Percentiles rank a stretch among this genome's conserved stretches.
Evolutionary conservation across 2,113 vertebrate species (phyloP).

Genomic region (Dendropsophus ebraccatus): DNA sequence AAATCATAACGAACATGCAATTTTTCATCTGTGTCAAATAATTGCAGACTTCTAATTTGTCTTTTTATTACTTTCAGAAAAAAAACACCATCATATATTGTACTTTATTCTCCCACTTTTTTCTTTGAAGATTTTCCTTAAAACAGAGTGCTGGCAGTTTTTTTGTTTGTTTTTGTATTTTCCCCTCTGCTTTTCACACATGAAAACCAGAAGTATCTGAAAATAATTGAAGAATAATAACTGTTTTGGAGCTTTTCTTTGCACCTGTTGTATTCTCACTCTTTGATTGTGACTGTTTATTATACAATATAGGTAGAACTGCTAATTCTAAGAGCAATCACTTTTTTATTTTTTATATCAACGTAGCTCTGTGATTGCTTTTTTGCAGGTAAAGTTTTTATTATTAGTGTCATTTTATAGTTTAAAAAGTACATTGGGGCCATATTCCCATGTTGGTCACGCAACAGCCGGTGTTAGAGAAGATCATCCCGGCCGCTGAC

Average conservation of each 20-base stretch:
- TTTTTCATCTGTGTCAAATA: neutral
- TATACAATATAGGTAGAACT: too few species aligned
- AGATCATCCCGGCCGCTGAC: too few species aligned
- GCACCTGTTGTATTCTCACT: neutral
- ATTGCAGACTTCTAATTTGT: neutral
- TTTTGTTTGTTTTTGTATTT: neutral
- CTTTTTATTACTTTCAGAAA: constrained; percentile 21
- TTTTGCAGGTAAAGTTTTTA: too few species aligned
- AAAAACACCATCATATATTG: neutral
- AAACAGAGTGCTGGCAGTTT: neutral
- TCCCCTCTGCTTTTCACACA: neutral
- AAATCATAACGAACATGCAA: neutral
- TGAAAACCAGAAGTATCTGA: too few species aligned
- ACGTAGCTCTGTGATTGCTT: too few species aligned
- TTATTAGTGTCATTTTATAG: too few species aligned
- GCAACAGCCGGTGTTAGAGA: too few species aligned
- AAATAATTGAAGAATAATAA: neutral
- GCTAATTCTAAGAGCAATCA: too few species aligned
- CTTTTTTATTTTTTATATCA: too few species aligned
- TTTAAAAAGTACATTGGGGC: too few species aligned
- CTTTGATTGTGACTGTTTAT: too few species aligned
- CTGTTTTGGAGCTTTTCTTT: neutral
- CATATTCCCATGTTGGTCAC: too few species aligned
- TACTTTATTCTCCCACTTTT: neutral
- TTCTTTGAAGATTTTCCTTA: neutral